Evolutionary conservation across 2,888 invertebrate species (phyloP).

Genomic region (Caenorhabditis sulstoni): DNA sequence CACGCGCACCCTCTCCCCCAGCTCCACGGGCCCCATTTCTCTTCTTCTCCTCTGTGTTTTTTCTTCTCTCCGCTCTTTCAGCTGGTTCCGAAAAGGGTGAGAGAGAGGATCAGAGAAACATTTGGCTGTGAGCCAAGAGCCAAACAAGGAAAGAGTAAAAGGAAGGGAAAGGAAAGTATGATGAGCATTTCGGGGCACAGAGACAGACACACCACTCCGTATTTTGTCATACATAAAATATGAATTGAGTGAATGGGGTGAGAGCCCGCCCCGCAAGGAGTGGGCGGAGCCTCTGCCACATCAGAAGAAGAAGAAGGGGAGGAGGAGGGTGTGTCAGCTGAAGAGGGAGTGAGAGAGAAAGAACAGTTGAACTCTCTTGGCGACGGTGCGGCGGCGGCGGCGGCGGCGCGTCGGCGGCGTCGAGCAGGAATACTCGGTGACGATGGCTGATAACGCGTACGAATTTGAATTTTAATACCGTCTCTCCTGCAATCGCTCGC

Average conservation of each 20-base stretch:
- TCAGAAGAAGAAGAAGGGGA: not conserved
- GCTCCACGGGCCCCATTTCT: conserved; percentile 32
- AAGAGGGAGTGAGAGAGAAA: conserved; percentile 18
- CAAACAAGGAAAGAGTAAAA: not conserved
- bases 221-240: conserved; percentile 57
- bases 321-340: not conserved
- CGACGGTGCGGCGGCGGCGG: conserved; percentile 23
- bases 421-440: conserved; percentile 6
- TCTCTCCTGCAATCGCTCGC: conserved; percentile 10
- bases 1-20: conserved; percentile 19
- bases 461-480: conserved; percentile 26
- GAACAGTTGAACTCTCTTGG: conserved; percentile 48
- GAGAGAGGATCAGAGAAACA: conserved; percentile 25
- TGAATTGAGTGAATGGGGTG: conserved; percentile 16
- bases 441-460: conserved; percentile 8
- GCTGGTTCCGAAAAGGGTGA: conserved; percentile 1
- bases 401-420: too few relatives aligned
- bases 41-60: conserved; percentile 14
- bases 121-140: conserved; percentile 33
- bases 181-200: not conserved
- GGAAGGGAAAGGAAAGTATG: not conserved
- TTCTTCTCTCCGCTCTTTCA: conserved; percentile 31
- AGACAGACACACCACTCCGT: conserved; percentile 8
- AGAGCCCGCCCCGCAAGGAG: not conserved
- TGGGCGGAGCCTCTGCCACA: not conserved